Base-by-base conservation (phyloP, 2,113 vertebrate species). In the Ceratotherium simum region DNA sequence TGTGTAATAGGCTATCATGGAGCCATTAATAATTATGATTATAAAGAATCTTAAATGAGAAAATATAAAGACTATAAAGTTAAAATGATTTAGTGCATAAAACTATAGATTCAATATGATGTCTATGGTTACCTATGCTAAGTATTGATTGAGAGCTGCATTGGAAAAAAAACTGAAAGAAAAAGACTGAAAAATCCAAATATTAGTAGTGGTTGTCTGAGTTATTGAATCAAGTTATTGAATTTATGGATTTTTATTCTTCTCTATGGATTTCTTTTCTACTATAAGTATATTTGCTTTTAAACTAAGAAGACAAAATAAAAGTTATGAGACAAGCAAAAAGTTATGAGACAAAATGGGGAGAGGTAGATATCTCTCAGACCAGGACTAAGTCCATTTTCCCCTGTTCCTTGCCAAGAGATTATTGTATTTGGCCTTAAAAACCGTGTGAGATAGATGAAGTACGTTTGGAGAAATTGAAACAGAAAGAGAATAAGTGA, bases 211-310 rank as follows among this genome's bases (percentile, higher is more conserved):
- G 5, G 7, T 85, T 72, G 20, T 87, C 29, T 91, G 56, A 90
- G 87, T 58, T 95, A 62, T n/a, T 78, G 83, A 90, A 80, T 48
- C 86, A 36, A 90, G 33, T 20, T 83, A 62, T 27, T 82, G 21
- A 82, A 36, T 46, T 58, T 90, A 27, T 70, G 31, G 13, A 8
- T 89, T 89, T 76, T 83, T 83, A 93, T 93, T 56, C 58, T 83
- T 96, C 46, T 92, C 7, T 87, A 31, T 90, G 11, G 11, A 70
- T 81, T 97, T 51, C 46, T 90, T 97, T 90, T 69, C 87, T 96
- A 11, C 27, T 69, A 36, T 17, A 23, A 88, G 20, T 70, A 29
- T 60, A 75, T 62, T 73, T 51, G 83, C 84, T 69, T 97, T 90
- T 83, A 86, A 83, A 42, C n/a, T 90, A 90, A 95, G 31, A 96